A percentile compares a stretch with the other conserved stretches of the same genome.
Conservation (phyloP, 2,888 invertebrate species). For the Clitarchus hookeri region DNA sequence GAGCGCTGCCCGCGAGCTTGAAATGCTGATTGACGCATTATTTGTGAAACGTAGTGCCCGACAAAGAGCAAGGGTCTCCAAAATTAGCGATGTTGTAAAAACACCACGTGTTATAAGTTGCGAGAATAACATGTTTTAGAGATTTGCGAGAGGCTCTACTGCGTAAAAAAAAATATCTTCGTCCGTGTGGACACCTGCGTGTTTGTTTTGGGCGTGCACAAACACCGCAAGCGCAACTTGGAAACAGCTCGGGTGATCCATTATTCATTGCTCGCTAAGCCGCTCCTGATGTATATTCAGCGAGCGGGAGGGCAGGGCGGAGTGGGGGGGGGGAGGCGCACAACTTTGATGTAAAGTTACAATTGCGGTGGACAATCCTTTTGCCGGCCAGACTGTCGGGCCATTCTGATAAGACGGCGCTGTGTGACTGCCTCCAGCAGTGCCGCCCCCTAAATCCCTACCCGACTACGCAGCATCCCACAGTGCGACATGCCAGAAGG, state of each 20-base stretch:
- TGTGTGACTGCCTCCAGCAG: not conserved
- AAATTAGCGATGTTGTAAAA: no score
- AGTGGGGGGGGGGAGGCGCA: not conserved
- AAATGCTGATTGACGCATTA: no score
- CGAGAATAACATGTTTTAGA: no score
- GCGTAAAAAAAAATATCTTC: no score
- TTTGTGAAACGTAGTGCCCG: no score
- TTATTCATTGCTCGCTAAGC: not conserved
- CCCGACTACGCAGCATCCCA: no score
- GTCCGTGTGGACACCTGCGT: not conserved
- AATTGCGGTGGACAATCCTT: not conserved
- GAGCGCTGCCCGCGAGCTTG: no score
- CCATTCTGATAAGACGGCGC: not conserved
- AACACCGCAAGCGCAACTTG: not conserved
- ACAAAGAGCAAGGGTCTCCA: no score
- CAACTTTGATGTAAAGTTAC: slow-evolving; percentile 2
- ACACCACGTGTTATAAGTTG: no score
- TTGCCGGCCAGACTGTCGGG: not conserved
- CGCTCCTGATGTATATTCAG: not conserved
- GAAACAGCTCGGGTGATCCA: not conserved
- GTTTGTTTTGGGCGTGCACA: not conserved
- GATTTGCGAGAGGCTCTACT: no score
- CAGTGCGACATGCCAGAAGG: no score
- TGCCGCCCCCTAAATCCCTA: not conserved
- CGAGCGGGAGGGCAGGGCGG: not conserved